Conservation (phyloP, 2,113 vertebrate species). For the Athene cunicularia region DNA sequence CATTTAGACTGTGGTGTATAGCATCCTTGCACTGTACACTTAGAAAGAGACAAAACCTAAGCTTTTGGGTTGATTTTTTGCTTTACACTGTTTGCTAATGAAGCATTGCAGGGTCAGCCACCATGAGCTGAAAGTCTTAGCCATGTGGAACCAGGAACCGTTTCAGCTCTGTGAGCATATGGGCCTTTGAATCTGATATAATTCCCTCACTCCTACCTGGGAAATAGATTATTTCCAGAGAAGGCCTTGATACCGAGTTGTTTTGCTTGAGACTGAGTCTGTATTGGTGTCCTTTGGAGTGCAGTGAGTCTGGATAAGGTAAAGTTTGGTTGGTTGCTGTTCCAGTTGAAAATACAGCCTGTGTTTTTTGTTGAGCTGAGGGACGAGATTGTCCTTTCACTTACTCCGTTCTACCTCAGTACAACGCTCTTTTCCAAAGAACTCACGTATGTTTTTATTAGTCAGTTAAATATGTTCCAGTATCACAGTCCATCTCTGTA, state of each 20-base stretch:
- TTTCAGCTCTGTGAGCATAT: background rate
- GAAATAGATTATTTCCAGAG: background rate
- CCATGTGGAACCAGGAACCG: accelerated
- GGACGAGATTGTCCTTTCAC: background rate
- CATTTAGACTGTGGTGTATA: accelerated
- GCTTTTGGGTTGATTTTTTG: background rate
- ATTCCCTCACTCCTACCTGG: background rate
- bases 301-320: background rate
- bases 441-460: background rate
- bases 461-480: background rate
- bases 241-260: background rate
- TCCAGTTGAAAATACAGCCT: background rate
- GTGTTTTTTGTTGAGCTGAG: background rate
- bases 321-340: background rate
- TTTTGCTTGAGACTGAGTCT: background rate
- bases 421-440: background rate
- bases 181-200: background rate
- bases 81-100: background rate
- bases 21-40: background rate
- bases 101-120: background rate
- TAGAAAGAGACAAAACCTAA: background rate
- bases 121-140: background rate
- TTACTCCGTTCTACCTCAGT: background rate
- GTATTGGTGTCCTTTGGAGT: background rate
- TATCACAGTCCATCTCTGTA: background rate